Evolutionary conservation across 2,888 invertebrate genomes (phyloP).

Genomic region (Clostera curtula): DNA sequence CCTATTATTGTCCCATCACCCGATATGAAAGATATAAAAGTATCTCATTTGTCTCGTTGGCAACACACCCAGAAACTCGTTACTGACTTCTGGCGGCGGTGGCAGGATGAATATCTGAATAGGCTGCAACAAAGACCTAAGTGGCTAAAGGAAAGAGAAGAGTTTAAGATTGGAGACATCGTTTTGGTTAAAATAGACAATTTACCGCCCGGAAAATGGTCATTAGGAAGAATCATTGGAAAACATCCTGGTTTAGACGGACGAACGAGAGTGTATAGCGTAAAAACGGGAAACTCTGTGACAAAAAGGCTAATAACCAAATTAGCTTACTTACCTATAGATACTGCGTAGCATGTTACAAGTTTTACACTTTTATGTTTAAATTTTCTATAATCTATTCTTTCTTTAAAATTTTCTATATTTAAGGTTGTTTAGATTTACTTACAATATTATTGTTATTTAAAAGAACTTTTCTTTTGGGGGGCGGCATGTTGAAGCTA

Average conservation of each 20-base stretch:
- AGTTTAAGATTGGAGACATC: conserved; percentile 1
- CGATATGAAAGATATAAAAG: too few species aligned
- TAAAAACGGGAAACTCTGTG: conserved; percentile 4
- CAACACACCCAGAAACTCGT: neutral
- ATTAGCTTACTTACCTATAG: conserved; percentile 1
- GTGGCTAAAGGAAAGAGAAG: conserved; percentile 1
- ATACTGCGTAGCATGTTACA: neutral
- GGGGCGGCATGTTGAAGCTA: too few species aligned
- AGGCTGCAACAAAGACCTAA: conserved; percentile 1
- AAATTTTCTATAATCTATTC: too few species aligned
- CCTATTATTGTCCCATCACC: too few species aligned
- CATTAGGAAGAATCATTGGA: conserved; percentile 1
- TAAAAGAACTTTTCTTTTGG: too few species aligned
- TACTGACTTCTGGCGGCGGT: neutral
- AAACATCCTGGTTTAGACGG: too few species aligned
- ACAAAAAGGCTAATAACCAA: conserved; percentile 4
- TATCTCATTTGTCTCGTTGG: conserved; percentile 1
- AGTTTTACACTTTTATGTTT: too few species aligned
- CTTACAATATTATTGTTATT: too few species aligned
- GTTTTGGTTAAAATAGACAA: conserved; percentile 4
- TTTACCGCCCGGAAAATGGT: conserved; percentile 6
- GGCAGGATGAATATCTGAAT: conserved; percentile 2
- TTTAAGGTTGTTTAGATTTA: too few species aligned
- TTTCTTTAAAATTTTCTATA: too few species aligned
- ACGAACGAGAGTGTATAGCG: neutral